Percentiles rank a stretch among this genome's conserved stretches.
phyloP scores from a whole-genome alignment of 2,113 vertebrate genomes.

The Pseudonaja textilis region DNA sequence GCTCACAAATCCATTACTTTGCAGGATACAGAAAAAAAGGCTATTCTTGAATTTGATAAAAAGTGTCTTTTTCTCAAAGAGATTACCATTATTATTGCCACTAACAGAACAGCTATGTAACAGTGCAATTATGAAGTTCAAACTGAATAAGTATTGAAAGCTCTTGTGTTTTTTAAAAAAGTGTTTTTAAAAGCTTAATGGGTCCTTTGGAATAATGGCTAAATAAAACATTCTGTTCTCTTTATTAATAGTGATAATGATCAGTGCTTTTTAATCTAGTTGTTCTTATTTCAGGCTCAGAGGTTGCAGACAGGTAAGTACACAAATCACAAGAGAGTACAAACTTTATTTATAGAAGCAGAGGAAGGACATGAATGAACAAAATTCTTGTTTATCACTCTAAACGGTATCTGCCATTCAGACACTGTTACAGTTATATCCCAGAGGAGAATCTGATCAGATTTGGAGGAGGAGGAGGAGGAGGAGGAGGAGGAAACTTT shows the following conservation, averaged over 20 bases:
- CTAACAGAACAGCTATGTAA: not conserved
- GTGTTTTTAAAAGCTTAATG: not conserved
- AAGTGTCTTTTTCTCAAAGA: not conserved
- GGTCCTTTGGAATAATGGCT: constrained; percentile 22
- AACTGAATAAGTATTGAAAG: not conserved
- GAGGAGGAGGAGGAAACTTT: not conserved
- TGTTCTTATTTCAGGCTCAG: constrained; percentile 2
- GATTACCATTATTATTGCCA: not conserved
- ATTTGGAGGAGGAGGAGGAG: not conserved
- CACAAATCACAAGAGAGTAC: constrained; percentile 11
- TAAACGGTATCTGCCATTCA: not conserved
- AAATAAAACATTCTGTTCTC: constrained; percentile 22
- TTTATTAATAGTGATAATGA: constrained; percentile 11
- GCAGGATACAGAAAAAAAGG: too few species aligned
- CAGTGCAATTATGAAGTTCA: not conserved
- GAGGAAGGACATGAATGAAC: constrained; percentile 8
- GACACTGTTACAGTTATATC: not conserved
- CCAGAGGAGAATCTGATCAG: constrained; percentile 9
- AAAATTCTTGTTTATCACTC: constrained; percentile 6
- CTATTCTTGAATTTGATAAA: not conserved
- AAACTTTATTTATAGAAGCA: constrained; percentile 16
- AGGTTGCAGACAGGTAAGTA: constrained; percentile 7
- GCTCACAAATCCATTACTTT: too few species aligned
- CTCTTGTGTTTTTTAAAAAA: not conserved
- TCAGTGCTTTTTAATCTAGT: not conserved